Base-by-base conservation (phyloP, 1,140 invertebrate species). In the Bombus consobrinus region DNA sequence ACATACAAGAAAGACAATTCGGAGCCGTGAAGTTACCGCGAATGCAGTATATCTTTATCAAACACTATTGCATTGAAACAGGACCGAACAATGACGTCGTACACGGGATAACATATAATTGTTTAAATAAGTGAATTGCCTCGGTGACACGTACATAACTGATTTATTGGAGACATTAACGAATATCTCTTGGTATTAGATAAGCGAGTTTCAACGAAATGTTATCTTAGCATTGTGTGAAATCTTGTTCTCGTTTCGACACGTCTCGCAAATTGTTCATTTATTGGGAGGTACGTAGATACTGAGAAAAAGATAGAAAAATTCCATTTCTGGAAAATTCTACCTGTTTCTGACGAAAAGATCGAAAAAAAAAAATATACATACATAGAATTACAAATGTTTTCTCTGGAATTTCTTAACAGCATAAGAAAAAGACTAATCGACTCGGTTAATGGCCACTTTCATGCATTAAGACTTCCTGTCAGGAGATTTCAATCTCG, bases 1-100 rank as follows among this genome's bases (percentile, higher is more conserved):
- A 68, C 78, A 25, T 34, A 39, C 76, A 47, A 43, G 71, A 81
- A 81, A 85, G 84, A 85, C 78, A 81, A 81, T 85, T 85, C 39
- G 64, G 41, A 32, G 57, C 83, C 34, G 28, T n/a, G 47, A 37
- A 43, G 59, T 85, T 85, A 41, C 39, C 68, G 34, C 25, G 76
- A 64, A 81, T 59, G n/a, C 25, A 59, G 59, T 73, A 43, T 80
- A 80, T 71, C 76, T 85, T 72, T 72, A 79, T 85, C 68, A 80
- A 68, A 72, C 68, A 25, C 32, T n/a, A 22, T 57, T 53, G 32
- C 32, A 34, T 43, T 41, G 47, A 75, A n/a, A 43, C 47, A 39
- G 39, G 5, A 53, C n/a, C 53, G 53, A 43, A 79, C 64, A 79
- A 84, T 59, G 2, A 78, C 47, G 47, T 28, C 22, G 47, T 57